Percentiles rank a stretch among this genome's conserved stretches.
These are phyloP conservation scores for Perizoma flavofasciatum DNA, from an alignment of 2,888 invertebrate genomes.

Conservation along the genomic window DNA sequence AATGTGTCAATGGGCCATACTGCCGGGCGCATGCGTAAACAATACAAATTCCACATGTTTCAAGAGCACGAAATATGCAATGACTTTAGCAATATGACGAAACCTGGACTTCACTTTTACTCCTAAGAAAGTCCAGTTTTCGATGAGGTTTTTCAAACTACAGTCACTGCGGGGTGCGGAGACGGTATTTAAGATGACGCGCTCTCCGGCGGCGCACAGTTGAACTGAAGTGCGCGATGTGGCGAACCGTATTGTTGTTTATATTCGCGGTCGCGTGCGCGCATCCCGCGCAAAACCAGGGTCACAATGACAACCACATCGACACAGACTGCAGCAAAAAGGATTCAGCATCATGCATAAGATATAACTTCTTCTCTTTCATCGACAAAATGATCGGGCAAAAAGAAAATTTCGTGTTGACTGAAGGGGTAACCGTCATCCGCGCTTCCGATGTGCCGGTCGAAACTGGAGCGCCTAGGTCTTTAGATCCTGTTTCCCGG, in stretches of 20 bases:
- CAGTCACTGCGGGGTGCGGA: slow-evolving; percentile 60
- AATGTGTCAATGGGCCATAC: slow-evolving; percentile 27
- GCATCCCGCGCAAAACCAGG: slow-evolving; percentile 88
- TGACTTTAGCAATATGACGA: slow-evolving; percentile 74
- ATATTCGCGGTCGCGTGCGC: slow-evolving; percentile 82
- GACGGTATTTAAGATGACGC: slow-evolving; percentile 70
- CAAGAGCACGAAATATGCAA: slow-evolving; percentile 62
- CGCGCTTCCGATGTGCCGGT: slow-evolving; percentile 87
- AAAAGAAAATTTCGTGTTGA: slow-evolving; percentile 90
- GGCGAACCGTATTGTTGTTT: slow-evolving; percentile 65
- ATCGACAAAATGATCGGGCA: slow-evolving; percentile 93
- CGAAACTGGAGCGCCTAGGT: slow-evolving; percentile 91
- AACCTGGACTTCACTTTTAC: slow-evolving; percentile 80
- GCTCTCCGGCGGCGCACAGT: slow-evolving; percentile 66
- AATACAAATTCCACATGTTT: slow-evolving; percentile 29
- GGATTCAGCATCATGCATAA: slow-evolving; percentile 93
- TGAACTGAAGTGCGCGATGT: slow-evolving; percentile 67
- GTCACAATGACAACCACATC: slow-evolving; percentile 90
- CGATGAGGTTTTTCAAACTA: slow-evolving; percentile 62
- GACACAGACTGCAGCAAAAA: slow-evolving; percentile 91
- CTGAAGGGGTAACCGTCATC: slow-evolving; percentile 93
- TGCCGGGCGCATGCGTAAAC: slow-evolving; percentile 23
- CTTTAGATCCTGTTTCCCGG: slow-evolving; percentile 87
- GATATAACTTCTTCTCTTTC: slow-evolving; percentile 93
- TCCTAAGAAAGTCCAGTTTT: slow-evolving; percentile 78